A percentile compares a stretch with the other conserved stretches of the same genome.
Evolutionary conservation across 2,888 invertebrate genomes (phyloP).

Genomic region (Pegoplata infirma): DNA sequence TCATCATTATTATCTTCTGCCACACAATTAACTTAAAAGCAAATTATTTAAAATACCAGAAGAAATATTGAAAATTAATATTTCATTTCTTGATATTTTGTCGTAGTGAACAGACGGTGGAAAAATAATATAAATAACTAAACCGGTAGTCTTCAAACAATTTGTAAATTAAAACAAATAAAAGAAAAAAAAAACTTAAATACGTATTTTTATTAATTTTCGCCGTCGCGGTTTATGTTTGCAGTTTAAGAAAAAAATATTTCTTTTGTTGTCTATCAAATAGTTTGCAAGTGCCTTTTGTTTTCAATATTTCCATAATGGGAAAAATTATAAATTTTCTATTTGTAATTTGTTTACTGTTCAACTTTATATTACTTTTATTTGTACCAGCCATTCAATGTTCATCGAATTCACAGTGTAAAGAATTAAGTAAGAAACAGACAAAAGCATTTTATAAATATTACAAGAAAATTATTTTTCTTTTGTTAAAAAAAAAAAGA

Average conservation of each 20-base stretch:
- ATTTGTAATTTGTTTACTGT: slow-evolving; percentile 45
- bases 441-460: neutral
- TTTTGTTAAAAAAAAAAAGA: neutral
- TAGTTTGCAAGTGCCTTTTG: neutral
- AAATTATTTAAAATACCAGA: slow-evolving; percentile 45
- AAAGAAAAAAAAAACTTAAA: neutral
- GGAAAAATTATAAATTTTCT: slow-evolving; percentile 39
- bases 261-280: neutral
- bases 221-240: neutral
- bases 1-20: too few relatives aligned
- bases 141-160: slow-evolving; percentile 31
- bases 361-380: slow-evolving; percentile 32
- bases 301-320: slow-evolving; percentile 17
- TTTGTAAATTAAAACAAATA: neutral
- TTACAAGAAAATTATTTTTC: neutral
- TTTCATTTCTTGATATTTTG: slow-evolving; percentile 50
- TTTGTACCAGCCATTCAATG: slow-evolving; percentile 23
- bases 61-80: slow-evolving; percentile 56
- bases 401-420: slow-evolving; percentile 62
- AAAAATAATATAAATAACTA: slow-evolving; percentile 12
- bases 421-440: slow-evolving; percentile 71
- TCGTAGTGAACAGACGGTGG: slow-evolving; percentile 41
- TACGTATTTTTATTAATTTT: slow-evolving; percentile 5
- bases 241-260: neutral
- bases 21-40: slow-evolving; percentile 52